Base-by-base conservation (phyloP, 1,140 invertebrate genomes). In the Calosoma granatense region DNA sequence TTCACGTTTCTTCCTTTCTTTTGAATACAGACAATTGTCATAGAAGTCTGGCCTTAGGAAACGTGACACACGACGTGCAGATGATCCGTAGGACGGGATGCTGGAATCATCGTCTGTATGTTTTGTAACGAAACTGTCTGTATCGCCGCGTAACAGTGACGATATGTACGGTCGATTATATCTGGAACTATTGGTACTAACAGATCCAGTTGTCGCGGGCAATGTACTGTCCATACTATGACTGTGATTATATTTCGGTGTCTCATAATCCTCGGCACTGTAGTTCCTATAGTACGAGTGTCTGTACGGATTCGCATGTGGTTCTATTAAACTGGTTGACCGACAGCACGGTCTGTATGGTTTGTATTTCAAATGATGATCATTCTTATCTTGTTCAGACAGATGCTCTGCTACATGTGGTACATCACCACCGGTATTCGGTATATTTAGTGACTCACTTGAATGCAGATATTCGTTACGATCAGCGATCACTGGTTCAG, bases 21-120 rank as follows among this genome's bases (percentile, higher is more conserved):
- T 84, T 1, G 78, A 74, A 60, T 81, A 82, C n/a, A 77, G 70
- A 66, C 79, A 86, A 59, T 87, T 84, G 54, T 89, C 87, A 62
- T 85, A 90, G 65, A 90, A 89, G 66, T 90, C 87, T 0, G 87
- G 85, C 11, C 87, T 74, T 53, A 88, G 68, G 67, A 88, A 88
- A 58, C 86, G 74, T 12, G 86, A 88, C 39, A 86, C 79, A 56
- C 81, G 74, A 53, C 67, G 61, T 39, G 63, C 55, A n/a, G 62
- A 47, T n/a, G n/a, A n/a, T n/a, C n/a, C n/a, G n/a, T n/a, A n/a
- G n/a, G n/a, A n/a, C n/a, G n/a, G n/a, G n/a, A n/a, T n/a, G 3
- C 9, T 17, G 9, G 15, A 47, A 12, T 6, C 12, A 26, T 54
- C 53, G 26, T n/a, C n/a, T 54, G 23, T 20, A n/a, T 26, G 11